phyloP scores from a whole-genome alignment of 2,113 vertebrate genomes.

The Xenopus laevis region DNA sequence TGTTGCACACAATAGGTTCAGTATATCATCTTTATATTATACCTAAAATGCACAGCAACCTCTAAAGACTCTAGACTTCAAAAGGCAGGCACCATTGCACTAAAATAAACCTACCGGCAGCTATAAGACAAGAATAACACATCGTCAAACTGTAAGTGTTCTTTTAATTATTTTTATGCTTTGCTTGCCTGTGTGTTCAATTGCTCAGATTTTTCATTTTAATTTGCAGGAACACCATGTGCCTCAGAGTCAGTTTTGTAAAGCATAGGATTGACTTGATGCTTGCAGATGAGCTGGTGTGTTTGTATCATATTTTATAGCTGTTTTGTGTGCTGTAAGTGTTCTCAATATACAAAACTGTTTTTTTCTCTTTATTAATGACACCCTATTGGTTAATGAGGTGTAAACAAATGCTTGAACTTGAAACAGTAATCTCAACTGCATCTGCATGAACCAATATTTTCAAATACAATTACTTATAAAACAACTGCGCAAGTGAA shows the following conservation, averaged over 20 bases:
- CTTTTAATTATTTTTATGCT: constrained; percentile 46
- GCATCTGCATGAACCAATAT: background rate
- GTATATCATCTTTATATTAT: constrained; percentile 37
- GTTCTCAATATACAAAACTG: background rate
- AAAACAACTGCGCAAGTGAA: background rate
- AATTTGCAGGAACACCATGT: constrained; percentile 40
- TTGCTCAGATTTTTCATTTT: constrained; percentile 46
- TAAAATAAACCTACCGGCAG: constrained; percentile 42
- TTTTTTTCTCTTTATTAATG: constrained; percentile 8
- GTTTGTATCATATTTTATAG: constrained; percentile 30
- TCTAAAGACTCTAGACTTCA: constrained; percentile 6
- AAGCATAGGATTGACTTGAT: constrained; percentile 33
- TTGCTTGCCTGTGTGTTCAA: constrained; percentile 40
- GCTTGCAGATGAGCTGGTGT: constrained; percentile 13
- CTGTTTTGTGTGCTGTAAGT: background rate
- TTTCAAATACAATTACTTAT: background rate
- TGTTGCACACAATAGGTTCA: constrained; percentile 14
- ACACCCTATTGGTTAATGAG: background rate
- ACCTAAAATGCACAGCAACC: constrained; percentile 18
- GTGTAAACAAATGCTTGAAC: too few species aligned
- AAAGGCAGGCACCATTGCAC: constrained; percentile 17
- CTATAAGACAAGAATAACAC: constrained; percentile 40
- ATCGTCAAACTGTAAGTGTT: constrained; percentile 42
- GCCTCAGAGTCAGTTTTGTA: constrained; percentile 28
- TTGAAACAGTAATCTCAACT: too few species aligned